Evolutionary conservation across 23 tunicate species (phyloP).

Genomic region (Styela clava): DNA sequence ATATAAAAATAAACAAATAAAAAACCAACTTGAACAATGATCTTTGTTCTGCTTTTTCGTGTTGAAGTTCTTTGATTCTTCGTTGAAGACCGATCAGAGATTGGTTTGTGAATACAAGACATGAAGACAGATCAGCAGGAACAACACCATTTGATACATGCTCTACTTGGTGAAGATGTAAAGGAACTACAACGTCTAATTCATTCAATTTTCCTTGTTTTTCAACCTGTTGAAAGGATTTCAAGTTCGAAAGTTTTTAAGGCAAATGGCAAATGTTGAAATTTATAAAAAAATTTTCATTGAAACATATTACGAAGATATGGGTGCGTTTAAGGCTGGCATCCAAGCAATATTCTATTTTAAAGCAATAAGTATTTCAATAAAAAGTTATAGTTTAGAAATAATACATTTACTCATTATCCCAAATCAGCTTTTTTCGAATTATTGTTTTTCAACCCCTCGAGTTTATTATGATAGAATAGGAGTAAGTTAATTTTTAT

Average conservation of each 20-base stretch:
- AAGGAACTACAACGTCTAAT: constrained; percentile 92
- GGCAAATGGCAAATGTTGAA: too few species aligned
- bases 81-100: constrained; percentile 67
- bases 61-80: constrained; percentile 84
- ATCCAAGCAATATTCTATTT: too few species aligned
- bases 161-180: constrained; percentile 87
- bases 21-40: constrained; percentile 86
- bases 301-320: not conserved
- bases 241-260: not conserved
- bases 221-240: constrained; percentile 53
- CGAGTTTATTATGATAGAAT: too few species aligned
- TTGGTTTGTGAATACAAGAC: constrained; percentile 69
- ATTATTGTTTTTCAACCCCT: too few species aligned
- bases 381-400: too few species aligned
- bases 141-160: constrained; percentile 63
- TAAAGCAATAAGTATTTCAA: too few species aligned
- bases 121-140: constrained; percentile 63
- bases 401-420: too few species aligned
- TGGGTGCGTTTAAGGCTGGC: not conserved
- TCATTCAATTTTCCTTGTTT: constrained; percentile 99
- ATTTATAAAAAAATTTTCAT: too few species aligned
- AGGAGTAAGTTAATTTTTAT: too few species aligned
- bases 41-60: constrained; percentile 76
- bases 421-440: too few species aligned
- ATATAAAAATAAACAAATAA: too few species aligned